Evolutionary conservation across 2,113 vertebrate genomes (phyloP).

Genomic region (Maccullochella peelii): DNA sequence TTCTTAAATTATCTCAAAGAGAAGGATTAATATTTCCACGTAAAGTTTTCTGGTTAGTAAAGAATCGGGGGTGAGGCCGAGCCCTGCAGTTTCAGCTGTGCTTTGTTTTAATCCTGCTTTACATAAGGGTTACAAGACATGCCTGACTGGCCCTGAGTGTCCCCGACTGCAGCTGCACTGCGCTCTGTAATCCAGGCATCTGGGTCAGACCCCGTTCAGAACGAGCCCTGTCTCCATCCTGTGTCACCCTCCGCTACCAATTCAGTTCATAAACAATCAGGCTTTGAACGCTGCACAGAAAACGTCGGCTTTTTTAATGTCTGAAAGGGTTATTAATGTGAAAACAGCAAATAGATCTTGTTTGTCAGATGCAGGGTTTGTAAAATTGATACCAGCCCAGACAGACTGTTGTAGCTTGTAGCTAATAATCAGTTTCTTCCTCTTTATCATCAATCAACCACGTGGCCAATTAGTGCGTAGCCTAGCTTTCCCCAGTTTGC

Average conservation of each 20-base stretch:
- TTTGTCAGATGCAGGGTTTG: background rate
- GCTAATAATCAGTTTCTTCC: conserved; percentile 26
- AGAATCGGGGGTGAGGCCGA: background rate
- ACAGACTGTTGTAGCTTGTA: background rate
- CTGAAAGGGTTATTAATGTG: conserved; percentile 5
- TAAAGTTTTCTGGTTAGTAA: background rate
- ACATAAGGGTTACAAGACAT: conserved; percentile 74
- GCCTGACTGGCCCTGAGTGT: conserved; percentile 61
- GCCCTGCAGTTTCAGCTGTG: conserved; percentile 25
- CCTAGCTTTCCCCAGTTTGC: conserved; percentile 78
- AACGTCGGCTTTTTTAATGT: background rate
- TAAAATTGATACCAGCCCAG: background rate
- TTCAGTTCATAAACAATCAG: conserved; percentile 45
- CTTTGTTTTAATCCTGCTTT: conserved; percentile 71
- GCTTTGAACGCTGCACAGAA: conserved; percentile 8
- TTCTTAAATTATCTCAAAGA: background rate
- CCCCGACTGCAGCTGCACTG: conserved; percentile 73
- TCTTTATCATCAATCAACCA: conserved; percentile 19
- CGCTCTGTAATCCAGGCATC: conserved; percentile 75
- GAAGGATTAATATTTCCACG: background rate
- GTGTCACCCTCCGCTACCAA: conserved; percentile 29
- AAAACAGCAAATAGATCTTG: background rate
- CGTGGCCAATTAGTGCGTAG: conserved; percentile 75
- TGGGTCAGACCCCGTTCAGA: conserved; percentile 73
- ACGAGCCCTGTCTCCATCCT: conserved; percentile 37